A percentile compares a stretch with the other conserved stretches of the same genome.
These are phyloP conservation scores for Prietella phreatophila DNA, from an alignment of 2,113 vertebrate species.

Conservation along the genomic window DNA sequence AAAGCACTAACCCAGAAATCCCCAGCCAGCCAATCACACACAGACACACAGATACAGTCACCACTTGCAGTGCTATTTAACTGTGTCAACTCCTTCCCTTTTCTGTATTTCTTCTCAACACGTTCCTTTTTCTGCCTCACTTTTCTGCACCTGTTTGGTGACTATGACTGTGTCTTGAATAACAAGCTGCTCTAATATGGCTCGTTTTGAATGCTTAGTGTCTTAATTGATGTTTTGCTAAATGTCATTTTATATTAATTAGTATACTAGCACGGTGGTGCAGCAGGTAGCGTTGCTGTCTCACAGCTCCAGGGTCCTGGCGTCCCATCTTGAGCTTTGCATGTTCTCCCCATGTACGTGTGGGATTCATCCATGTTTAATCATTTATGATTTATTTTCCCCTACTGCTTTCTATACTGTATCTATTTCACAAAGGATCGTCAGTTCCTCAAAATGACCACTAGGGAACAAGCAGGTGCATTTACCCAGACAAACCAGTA, in stretches of 20 bases:
- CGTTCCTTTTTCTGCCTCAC: neutral
- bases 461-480: neutral
- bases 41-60: constrained; percentile 27
- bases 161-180: neutral
- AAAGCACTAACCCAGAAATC: constrained; percentile 57
- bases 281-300: neutral
- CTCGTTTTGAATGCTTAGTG: neutral
- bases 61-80: constrained; percentile 38
- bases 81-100: neutral
- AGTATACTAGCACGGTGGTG: neutral
- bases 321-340: neutral
- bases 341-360: neutral
- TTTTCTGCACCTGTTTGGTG: neutral
- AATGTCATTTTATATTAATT: neutral
- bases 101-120: neutral
- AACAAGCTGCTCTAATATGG: neutral
- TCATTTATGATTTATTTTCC: neutral
- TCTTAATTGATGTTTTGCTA: neutral
- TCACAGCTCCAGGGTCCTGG: neutral
- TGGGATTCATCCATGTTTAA: neutral
- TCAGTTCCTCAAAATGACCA: neutral
- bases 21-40: constrained; percentile 51
- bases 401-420: neutral
- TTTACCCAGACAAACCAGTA: constrained; percentile 15
- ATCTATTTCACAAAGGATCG: neutral